Evolutionary conservation across 2,113 vertebrate genomes (phyloP).

Genomic region (Pseudopodoces humilis): DNA sequence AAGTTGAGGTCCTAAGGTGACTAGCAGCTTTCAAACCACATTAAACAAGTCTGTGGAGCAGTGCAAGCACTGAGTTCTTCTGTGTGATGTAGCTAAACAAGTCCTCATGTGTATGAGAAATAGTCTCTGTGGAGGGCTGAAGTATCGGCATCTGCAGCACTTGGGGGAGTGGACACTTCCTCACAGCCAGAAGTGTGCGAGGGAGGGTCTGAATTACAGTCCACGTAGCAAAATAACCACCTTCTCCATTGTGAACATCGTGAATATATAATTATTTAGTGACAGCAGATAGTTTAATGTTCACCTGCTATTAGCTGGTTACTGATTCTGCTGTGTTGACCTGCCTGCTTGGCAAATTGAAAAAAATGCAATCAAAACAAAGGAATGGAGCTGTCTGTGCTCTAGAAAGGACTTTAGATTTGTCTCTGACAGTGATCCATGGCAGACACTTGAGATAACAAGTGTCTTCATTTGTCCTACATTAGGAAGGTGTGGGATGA

Average conservation of each 20-base stretch:
- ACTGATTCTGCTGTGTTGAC: background rate
- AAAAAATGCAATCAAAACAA: conserved; percentile 17
- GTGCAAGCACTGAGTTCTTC: background rate
- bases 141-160: background rate
- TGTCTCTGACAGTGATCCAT: background rate
- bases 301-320: conserved; percentile 1
- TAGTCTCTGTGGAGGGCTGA: background rate
- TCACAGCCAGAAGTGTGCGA: background rate
- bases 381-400: background rate
- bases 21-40: background rate
- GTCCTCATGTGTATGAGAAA: background rate
- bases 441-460: conserved; percentile 6
- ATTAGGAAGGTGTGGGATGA: background rate
- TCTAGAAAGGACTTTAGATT: background rate
- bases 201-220: background rate
- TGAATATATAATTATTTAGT: background rate
- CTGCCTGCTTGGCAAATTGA: background rate
- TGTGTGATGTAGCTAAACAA: background rate
- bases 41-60: background rate
- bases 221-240: background rate
- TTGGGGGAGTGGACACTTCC: background rate
- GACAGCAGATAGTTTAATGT: background rate
- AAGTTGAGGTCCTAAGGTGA: background rate
- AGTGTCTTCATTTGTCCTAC: conserved; percentile 6
- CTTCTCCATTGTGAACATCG: background rate